Percentiles rank a stretch among this genome's conserved stretches.
Evolutionary conservation across 1,140 invertebrate species (phyloP).

Genomic region (Pachypeltis micranthus): DNA sequence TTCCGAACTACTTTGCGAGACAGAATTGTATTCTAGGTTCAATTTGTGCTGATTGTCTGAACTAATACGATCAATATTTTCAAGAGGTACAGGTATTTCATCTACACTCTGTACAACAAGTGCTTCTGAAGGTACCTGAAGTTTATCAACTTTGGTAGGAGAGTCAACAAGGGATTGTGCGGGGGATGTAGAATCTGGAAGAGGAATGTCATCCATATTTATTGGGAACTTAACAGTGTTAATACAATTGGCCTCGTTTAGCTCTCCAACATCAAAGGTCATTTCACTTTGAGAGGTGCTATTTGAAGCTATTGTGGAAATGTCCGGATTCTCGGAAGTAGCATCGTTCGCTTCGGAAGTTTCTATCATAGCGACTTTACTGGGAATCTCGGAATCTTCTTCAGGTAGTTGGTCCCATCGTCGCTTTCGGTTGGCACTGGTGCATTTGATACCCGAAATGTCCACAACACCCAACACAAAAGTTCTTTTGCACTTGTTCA

Average conservation of each 20-base stretch:
- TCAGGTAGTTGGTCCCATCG: slow-evolving; percentile 19
- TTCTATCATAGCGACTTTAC: background rate
- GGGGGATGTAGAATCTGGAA: too few species aligned
- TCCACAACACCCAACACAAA: slow-evolving; percentile 20
- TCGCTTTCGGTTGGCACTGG: slow-evolving; percentile 16
- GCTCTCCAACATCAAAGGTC: too few species aligned
- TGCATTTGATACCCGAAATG: slow-evolving; percentile 16
- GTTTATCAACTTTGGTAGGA: too few species aligned
- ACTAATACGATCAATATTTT: background rate
- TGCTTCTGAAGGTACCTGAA: too few species aligned
- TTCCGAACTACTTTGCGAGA: background rate
- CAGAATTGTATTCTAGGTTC: background rate
- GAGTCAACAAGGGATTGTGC: too few species aligned
- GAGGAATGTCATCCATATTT: background rate
- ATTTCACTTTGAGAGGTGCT: too few species aligned
- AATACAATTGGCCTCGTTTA: background rate
- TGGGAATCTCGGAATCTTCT: background rate
- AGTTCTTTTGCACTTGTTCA: background rate
- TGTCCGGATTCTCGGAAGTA: background rate
- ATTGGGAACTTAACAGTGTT: background rate
- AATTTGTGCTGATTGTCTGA: background rate
- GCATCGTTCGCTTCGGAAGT: background rate
- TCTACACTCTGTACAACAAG: background rate
- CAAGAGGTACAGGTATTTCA: background rate
- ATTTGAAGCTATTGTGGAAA: too few species aligned